These are phyloP conservation scores for Acrocephalus kingi DNA, from an alignment of 2,113 vertebrate species.

Conservation along the genomic window DNA sequence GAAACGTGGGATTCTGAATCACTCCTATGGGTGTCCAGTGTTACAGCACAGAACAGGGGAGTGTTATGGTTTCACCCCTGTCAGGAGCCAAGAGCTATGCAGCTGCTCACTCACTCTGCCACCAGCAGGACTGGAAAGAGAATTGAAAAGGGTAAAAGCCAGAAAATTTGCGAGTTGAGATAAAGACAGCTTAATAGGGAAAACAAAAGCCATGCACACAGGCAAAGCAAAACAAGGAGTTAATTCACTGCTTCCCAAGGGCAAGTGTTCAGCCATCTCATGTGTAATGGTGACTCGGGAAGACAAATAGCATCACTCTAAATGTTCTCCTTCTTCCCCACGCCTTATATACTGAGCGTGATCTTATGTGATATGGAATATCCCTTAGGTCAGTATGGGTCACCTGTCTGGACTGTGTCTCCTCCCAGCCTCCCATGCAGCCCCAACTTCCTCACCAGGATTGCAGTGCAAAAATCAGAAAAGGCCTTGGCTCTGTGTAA, in stretches of 20 bases:
- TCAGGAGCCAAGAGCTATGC: not conserved
- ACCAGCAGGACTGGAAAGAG: not conserved
- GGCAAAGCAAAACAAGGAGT: not conserved
- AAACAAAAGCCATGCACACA: not conserved
- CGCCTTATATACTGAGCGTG: not conserved
- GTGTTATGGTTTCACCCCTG: not conserved
- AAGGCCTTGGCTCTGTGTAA: not conserved
- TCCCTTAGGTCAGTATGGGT: not conserved
- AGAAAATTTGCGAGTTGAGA: not conserved
- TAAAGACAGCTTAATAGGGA: not conserved
- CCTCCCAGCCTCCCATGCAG: not conserved
- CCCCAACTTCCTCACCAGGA: not conserved
- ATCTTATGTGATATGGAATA: not conserved
- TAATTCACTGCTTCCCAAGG: not conserved
- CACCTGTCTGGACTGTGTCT: not conserved
- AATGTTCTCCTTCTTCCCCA: not conserved
- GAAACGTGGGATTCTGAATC: fast-evolving
- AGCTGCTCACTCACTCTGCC: not conserved
- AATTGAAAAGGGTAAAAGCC: not conserved
- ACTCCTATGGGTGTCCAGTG: not conserved
- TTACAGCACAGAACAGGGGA: not conserved
- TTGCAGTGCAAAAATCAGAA: fast-evolving
- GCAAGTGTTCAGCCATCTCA: not conserved
- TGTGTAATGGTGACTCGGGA: not conserved
- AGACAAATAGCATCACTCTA: not conserved